Percentiles rank a stretch among this genome's conserved stretches.
These are phyloP conservation scores for Brevimyrus niger DNA, from an alignment of 2,113 vertebrate species.

Conservation along the genomic window DNA sequence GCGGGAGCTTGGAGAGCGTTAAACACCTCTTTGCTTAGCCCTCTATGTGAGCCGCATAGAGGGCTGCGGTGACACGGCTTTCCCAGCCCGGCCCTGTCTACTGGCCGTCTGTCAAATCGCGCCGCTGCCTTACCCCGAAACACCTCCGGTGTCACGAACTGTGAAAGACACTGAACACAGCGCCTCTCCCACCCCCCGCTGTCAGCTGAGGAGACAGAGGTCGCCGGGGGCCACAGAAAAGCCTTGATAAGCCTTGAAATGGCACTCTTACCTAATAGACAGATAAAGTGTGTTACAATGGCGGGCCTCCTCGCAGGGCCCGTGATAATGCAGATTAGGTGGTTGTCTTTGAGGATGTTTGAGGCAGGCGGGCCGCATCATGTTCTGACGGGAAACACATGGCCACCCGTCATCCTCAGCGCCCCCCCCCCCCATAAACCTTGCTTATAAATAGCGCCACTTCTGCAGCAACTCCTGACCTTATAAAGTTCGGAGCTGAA, in stretches of 20 bases:
- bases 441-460: conserved; percentile 62
- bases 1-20: not conserved
- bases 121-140: not conserved
- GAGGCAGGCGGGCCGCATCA: not conserved
- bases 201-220: not conserved
- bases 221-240: not conserved
- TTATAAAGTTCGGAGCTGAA: conserved; percentile 66
- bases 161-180: not conserved
- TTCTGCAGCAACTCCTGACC: conserved; percentile 41
- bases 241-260: not conserved
- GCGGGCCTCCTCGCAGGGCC: not conserved
- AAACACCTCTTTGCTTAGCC: not conserved
- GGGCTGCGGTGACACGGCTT: not conserved
- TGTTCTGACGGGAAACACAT: not conserved
- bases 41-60: not conserved
- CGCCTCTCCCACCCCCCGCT: not conserved
- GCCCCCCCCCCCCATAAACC: conserved; percentile 56
- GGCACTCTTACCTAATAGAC: not conserved
- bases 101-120: not conserved
- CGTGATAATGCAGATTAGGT: not conserved
- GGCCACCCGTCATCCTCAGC: not conserved
- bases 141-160: not conserved
- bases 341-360: not conserved
- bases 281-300: not conserved
- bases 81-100: not conserved